Conservation (phyloP, 1,140 invertebrate genomes). For the Tyrophagus putrescentiae region DNA sequence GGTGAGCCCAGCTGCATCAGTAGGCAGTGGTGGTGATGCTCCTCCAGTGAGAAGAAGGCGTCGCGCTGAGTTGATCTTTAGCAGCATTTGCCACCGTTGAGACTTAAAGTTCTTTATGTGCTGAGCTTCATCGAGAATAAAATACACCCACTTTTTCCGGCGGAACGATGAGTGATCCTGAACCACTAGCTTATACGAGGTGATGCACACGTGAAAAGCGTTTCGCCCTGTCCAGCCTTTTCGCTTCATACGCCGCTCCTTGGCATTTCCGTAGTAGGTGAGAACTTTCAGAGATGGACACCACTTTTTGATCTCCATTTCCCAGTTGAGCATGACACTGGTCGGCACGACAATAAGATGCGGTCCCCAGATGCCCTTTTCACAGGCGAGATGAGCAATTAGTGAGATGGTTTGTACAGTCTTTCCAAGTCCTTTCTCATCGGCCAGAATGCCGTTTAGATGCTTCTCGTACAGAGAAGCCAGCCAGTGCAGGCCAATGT, state of each 20-base stretch:
- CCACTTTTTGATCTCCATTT: slow-evolving; percentile 99
- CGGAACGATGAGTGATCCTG: slow-evolving; percentile 97
- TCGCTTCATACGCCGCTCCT: slow-evolving; percentile 86
- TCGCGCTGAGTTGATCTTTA: slow-evolving; percentile 91
- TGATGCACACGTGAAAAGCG: slow-evolving; percentile 98
- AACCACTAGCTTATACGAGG: slow-evolving; percentile 96
- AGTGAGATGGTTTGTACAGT: slow-evolving; percentile 98
- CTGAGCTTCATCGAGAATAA: slow-evolving; percentile 98
- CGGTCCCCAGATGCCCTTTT: slow-evolving; percentile 88
- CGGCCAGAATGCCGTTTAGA: slow-evolving; percentile 83
- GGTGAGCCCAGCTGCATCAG: slow-evolving; percentile 98
- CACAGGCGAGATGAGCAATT: slow-evolving; percentile 88
- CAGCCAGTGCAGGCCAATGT: slow-evolving; percentile 96
- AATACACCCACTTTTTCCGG: slow-evolving; percentile 95
- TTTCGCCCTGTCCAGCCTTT: slow-evolving; percentile 95
- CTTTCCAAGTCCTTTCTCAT: slow-evolving; percentile 78
- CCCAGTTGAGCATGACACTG: slow-evolving; percentile 99
- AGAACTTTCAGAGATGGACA: slow-evolving; percentile 98
- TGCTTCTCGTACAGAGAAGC: slow-evolving; percentile 94
- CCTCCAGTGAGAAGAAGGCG: slow-evolving; percentile 90
- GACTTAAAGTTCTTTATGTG: slow-evolving; percentile 99
- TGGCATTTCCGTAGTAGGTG: slow-evolving; percentile 93
- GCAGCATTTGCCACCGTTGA: slow-evolving; percentile 89
- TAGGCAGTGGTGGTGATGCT: slow-evolving; percentile 94
- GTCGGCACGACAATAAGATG: slow-evolving; percentile 98